Evolutionary conservation across 2,113 vertebrate genomes (phyloP), one percentile per base, ranked within the genome.

Genomic region (Psettodes erumei): DNA sequence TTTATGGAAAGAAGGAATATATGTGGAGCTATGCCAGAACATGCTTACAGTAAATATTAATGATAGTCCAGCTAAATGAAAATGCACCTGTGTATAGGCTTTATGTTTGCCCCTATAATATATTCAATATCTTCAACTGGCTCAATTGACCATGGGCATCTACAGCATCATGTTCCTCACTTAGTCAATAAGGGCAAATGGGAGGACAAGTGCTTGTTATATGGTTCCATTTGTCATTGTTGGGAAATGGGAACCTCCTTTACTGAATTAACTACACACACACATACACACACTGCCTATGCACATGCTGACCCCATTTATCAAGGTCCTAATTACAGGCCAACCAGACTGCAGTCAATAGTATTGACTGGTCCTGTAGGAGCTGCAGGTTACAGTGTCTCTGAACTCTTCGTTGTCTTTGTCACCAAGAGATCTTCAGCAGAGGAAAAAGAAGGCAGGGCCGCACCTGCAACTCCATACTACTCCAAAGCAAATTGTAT

Each of bases 281-380:
- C 54, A 58, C 32, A 27, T 21, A 70, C 65, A 59, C 35, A 60
- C 15, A 42, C 33, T 7, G 8, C 3, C 10, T 37, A 75, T 50
- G 42, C 40, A 30, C 45, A 69, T 42, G 48, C 63, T 82, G 80
- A 87, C 62, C 76, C 53, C 78, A 88, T 89, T 81, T n/a, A 88
- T 89, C 87, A 87, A 38, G 50, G 38, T 59, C 84, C 73, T 77
- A 63, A 87, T 86, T 84, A 82, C 61, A 77, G 42, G 42, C 51
- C 56, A 54, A 75, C 33, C 59, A 65, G 53, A 56, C 58, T 71
- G 61, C 18, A 66, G 62, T 89, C 85, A 42, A 88, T 89, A 81
- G 40, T 75, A 88, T 83, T 25, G 86, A 89, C 45, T 32, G 11
- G 42, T 9, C 43, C 64, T 71, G 48, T 15, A 79, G 58, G 48